Conservation (phyloP, 2,113 vertebrate species). For the Rousettus leschenaultii region DNA sequence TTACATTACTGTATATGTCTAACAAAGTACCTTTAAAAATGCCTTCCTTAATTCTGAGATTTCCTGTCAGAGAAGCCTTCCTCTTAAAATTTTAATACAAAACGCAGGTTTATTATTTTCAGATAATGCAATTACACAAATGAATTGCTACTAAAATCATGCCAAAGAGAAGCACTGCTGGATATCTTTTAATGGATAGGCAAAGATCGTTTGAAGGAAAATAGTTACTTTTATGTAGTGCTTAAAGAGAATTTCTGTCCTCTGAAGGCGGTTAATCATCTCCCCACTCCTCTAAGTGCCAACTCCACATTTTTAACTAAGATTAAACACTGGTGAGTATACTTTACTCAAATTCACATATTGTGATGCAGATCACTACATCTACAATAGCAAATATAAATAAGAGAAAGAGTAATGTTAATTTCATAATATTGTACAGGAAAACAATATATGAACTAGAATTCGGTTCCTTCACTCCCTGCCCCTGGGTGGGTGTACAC, state of each 20-base stretch:
- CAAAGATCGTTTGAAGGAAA: conserved; percentile 38
- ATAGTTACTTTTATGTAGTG: neutral
- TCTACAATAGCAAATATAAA: neutral
- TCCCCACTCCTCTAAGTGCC: neutral
- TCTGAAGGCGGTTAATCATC: conserved; percentile 11
- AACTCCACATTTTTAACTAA: neutral
- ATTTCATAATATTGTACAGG: neutral
- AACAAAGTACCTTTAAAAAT: conserved; percentile 2
- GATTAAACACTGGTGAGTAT: neutral
- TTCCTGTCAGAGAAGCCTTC: neutral
- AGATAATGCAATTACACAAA: conserved; percentile 35
- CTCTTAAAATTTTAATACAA: conserved; percentile 21
- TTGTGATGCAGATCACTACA: neutral
- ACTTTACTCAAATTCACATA: neutral
- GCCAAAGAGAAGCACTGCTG: neutral
- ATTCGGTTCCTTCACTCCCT: conserved; percentile 44
- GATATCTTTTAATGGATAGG: conserved; percentile 14
- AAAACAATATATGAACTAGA: conserved; percentile 22
- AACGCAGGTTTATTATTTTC: conserved; percentile 39
- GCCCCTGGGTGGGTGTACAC: conserved; percentile 45
- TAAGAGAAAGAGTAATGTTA: conserved; percentile 1
- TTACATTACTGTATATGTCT: neutral
- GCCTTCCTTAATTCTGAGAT: neutral
- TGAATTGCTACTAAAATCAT: conserved; percentile 35
- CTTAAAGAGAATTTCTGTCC: conserved; percentile 1